These are phyloP conservation scores for Hirundo rustica DNA, from an alignment of 2,797 vertebrate genomes.

Conservation along the genomic window DNA sequence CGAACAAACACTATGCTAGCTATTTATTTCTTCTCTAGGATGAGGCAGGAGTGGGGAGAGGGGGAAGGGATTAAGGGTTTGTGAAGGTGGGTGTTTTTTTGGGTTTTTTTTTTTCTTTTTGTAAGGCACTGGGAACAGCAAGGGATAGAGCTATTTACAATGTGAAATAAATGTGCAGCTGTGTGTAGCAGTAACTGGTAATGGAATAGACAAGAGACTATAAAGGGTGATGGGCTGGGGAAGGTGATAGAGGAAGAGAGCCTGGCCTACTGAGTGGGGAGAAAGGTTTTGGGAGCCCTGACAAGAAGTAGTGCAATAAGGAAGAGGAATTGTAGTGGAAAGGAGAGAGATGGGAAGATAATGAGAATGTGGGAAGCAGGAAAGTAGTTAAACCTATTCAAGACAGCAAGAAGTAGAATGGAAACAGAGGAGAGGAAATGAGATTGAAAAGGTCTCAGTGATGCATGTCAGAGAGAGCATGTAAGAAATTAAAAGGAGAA, in stretches of 20 bases:
- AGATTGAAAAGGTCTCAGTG: neutral
- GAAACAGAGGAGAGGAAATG: constrained; percentile 4
- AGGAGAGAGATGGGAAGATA: neutral
- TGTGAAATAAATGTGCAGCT: neutral
- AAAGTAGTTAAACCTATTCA: neutral
- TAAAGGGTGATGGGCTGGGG: neutral
- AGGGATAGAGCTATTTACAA: neutral
- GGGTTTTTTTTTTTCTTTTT: too few relatives aligned
- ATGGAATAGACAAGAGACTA: neutral
- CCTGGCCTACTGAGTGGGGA: neutral
- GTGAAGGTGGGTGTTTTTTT: neutral
- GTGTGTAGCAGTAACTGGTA: neutral
- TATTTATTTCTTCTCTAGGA: neutral
- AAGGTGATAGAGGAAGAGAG: neutral
- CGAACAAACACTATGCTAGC: neutral
- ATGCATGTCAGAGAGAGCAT: neutral
- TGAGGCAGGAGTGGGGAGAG: neutral
- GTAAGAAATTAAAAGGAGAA: neutral
- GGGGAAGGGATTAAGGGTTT: neutral
- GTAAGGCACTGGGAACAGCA: neutral
- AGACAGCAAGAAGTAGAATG: neutral
- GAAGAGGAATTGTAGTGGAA: neutral
- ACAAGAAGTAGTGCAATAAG: neutral
- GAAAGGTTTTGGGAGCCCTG: neutral
- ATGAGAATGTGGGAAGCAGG: neutral